phyloP scores from a whole-genome alignment of 2,113 vertebrate species.

The Notarius lentiginosus region DNA sequence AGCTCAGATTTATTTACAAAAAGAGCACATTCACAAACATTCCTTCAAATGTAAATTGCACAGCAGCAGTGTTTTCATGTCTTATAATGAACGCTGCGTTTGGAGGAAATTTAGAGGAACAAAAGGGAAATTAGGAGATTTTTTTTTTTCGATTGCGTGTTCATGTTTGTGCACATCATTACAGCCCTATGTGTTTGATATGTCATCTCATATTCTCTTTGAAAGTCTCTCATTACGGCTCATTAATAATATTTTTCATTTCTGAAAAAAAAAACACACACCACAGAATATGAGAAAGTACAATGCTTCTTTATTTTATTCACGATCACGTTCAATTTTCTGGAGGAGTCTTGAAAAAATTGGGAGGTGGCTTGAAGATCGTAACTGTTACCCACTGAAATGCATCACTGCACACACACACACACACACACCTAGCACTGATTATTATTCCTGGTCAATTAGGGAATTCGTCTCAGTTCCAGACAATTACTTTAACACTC shows the following conservation, averaged over 20 bases:
- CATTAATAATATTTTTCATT: conserved; percentile 66
- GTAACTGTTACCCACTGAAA: neutral
- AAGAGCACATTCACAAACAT: conserved; percentile 47
- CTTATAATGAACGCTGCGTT: conserved; percentile 60
- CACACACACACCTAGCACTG: neutral
- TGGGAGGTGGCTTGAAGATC: neutral
- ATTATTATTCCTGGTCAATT: neutral
- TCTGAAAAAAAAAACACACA: neutral
- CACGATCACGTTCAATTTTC: neutral
- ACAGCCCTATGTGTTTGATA: conserved; percentile 46
- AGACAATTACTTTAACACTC: neutral
- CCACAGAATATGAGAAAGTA: neutral
- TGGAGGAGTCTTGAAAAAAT: neutral
- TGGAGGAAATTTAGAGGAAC: conserved; percentile 64
- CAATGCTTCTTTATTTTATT: neutral
- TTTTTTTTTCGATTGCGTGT: neutral
- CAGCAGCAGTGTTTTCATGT: conserved; percentile 22
- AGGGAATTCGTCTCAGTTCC: neutral
- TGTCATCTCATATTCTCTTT: conserved; percentile 64
- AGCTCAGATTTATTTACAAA: conserved; percentile 56
- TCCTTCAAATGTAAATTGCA: conserved; percentile 60
- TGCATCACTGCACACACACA: neutral
- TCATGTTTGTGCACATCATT: neutral
- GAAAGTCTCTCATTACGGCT: conserved; percentile 60
- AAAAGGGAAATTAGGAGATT: conserved; percentile 53